These are phyloP conservation scores for Pentalonia nigronervosa DNA, from an alignment of 1,140 invertebrate genomes.

Conservation along the genomic window DNA sequence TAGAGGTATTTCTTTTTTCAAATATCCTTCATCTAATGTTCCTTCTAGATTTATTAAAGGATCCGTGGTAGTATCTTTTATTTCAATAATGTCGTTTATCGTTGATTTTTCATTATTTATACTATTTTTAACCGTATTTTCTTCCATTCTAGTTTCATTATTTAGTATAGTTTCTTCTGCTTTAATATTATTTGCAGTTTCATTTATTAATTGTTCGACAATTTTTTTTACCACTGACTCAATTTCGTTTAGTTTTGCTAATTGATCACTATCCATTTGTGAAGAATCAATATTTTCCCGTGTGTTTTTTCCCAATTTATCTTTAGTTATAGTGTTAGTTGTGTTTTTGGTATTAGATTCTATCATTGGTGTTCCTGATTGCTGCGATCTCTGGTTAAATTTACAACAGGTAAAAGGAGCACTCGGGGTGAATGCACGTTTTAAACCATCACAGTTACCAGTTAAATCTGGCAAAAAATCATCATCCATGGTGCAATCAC, in stretches of 20 bases:
- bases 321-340: neutral
- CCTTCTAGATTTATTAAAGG: neutral
- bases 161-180: neutral
- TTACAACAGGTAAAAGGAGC: constrained; percentile 65
- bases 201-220: constrained; percentile 41
- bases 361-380: neutral
- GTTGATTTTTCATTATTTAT: neutral
- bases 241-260: constrained; percentile 35
- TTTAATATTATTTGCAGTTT: constrained; percentile 38
- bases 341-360: neutral
- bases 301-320: neutral
- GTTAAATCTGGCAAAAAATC: constrained; percentile 64
- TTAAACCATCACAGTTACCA: constrained; percentile 65
- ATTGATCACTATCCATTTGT: neutral
- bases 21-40: neutral
- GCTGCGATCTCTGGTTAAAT: constrained; percentile 58
- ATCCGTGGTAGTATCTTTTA: neutral
- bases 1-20: constrained; percentile 3
- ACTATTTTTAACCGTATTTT: neutral
- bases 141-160: neutral
- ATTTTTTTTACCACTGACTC: constrained; percentile 36
- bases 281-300: constrained; percentile 10
- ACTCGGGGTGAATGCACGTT: constrained; percentile 65
- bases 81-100: neutral
- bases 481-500: constrained; percentile 64